Base-by-base conservation (phyloP, 2,113 vertebrate species). In the Nothobranchius furzeri region DNA sequence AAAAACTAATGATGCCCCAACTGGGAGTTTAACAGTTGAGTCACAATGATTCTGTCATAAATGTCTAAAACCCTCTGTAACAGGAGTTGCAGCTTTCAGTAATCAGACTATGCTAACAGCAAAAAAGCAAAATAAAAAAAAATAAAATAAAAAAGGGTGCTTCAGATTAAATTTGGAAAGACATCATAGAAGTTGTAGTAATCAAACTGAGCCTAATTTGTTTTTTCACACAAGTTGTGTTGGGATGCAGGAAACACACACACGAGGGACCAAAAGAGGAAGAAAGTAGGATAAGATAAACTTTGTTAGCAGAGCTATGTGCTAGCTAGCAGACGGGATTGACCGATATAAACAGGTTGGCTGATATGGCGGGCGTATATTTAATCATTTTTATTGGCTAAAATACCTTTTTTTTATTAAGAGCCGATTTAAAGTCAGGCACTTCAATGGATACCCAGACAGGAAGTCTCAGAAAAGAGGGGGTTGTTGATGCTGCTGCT, bases 1-100 rank as follows among this genome's bases (percentile, higher is more conserved):
- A 45, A 20, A 20, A 20, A 20, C 20, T 20, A 20, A 20, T 20
- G 20, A 20, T 20, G 20, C 20, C 20, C 20, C 20, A 20, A 20
- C 20, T 20, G 20, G 20, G 20, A 20, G 20, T 20, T 20, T 20
- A 20, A 20, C 20, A 20, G 20, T 20, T 20, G 20, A 20, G 20
- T 20, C 74, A 58, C 30, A 17, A 73, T 59, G 50, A 70, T 49
- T 30, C 59, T 17, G 9, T 11, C 13, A 56, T 60, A 47, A 64
- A 14, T 14, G 24, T 25, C 17, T 61, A 40, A 60, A 43, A 35
- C 8, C 9, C 9, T 57, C 3, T 57, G 15, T 40, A 12, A 45
- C 10, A n/a, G n/a, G 30, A 49, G 8, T 11, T 1, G 11, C 1
- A 56, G 12, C 13, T 57, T 60, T 62, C 6, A 45, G 9, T 56